Base-by-base conservation (phyloP, 2,113 vertebrate genomes). In the Neoarius graeffei region DNA sequence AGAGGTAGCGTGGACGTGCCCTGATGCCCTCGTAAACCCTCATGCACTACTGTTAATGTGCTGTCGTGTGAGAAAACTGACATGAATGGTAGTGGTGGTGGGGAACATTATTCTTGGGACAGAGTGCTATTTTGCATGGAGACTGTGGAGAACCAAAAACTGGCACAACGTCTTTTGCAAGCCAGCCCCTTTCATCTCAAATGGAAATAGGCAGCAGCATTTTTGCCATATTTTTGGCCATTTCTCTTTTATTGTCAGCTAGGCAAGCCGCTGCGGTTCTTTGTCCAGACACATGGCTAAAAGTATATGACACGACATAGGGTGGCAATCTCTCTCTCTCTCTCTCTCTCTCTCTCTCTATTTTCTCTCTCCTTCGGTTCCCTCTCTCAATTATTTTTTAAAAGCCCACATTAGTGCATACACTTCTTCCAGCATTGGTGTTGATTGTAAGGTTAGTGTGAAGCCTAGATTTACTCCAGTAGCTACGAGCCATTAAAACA, bases 81-180 rank as follows among this genome's bases (percentile, higher is more conserved):
- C 30, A 10, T 82, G 81, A 86, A 88, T 71, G 81, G 84, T 91
- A 93, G 94, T 87, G 59, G 93, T 90, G 73, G 89, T 88, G 87
- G 92, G 91, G 93, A 94, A 94, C 92, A 93, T 94, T 94, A 94
- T 95, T 94, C 93, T 91, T 94, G 91, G 89, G 89, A 85, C 93
- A 91, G 86, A 93, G 93, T 95, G 94, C 94, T 95, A 94, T 95
- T 95, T 95, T 95, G 92, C 93, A 93, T 93, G 93, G 93, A 94
- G 94, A 94, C 95, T 94, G 94, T 91, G 91, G 93, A 94, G 93
- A 93, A 93, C 94, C 92, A 92, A 90, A 92, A 92, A 93, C 94
- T 93, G 94, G 94, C 93, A 93, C 93, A 93, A 92, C 92, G 87
- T 94, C 92, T 94, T 59, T 93, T 93, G 91, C 91, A 92, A 92